A percentile compares a stretch with the other conserved stretches of the same genome.
Conservation (phyloP, 1,140 invertebrate genomes). For the Lepidostoma basale region DNA sequence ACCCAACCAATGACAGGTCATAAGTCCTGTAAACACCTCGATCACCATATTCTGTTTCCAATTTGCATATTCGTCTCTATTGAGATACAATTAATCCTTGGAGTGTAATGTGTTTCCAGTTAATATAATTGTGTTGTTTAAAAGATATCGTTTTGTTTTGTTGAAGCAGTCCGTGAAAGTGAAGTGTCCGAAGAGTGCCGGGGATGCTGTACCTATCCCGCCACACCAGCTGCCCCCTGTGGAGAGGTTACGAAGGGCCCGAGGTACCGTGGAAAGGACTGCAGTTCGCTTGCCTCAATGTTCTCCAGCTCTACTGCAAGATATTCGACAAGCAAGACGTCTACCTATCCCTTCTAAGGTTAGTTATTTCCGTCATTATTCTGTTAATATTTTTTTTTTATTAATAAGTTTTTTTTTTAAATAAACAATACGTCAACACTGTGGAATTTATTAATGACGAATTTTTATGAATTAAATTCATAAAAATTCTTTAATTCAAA, state of each 20-base stretch:
- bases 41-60: too few species aligned
- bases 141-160: background rate
- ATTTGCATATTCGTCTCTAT: too few species aligned
- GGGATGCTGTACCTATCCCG: slow-evolving; percentile 55
- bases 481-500: too few species aligned
- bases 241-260: slow-evolving; percentile 52
- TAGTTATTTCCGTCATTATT: slow-evolving; percentile 48
- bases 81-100: too few species aligned
- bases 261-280: slow-evolving; percentile 73
- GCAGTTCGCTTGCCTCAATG: slow-evolving; percentile 73
- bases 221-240: slow-evolving; percentile 55
- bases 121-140: background rate
- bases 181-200: background rate
- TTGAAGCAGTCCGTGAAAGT: background rate
- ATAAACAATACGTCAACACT: background rate
- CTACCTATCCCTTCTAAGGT: slow-evolving; percentile 76
- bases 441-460: too few species aligned
- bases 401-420: background rate
- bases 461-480: too few species aligned
- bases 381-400: background rate
- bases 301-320: slow-evolving; percentile 76
- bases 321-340: slow-evolving; percentile 76
- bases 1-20: too few species aligned
- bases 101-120: background rate
- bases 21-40: too few species aligned